These are phyloP conservation scores for Gallinago jamesoni DNA, from an alignment of 2,113 vertebrate species.

Conservation along the genomic window DNA sequence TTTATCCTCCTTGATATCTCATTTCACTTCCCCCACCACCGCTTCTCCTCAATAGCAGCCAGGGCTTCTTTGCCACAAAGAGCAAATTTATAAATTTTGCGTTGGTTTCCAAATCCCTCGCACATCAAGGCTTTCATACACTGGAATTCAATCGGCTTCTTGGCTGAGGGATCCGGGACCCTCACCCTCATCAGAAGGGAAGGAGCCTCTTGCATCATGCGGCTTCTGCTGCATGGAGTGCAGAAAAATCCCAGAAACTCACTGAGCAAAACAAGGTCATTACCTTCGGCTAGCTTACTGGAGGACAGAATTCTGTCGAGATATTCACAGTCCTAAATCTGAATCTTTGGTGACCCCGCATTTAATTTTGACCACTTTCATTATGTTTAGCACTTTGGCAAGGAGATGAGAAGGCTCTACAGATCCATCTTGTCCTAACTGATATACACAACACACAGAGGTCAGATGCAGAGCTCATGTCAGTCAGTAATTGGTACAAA, in stretches of 20 bases:
- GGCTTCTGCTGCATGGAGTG: not conserved
- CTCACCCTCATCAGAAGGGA: not conserved
- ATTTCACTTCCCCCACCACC: not conserved
- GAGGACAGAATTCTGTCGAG: not conserved
- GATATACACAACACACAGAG: not conserved
- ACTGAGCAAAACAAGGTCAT: not conserved
- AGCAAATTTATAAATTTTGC: not conserved
- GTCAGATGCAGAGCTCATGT: not conserved
- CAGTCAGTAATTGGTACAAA: not conserved
- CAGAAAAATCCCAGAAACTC: not conserved
- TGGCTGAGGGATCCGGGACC: not conserved
- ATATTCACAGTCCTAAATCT: not conserved
- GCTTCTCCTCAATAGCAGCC: not conserved
- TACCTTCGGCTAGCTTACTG: not conserved
- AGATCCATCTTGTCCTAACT: not conserved
- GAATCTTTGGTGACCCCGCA: not conserved
- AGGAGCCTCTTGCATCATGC: not conserved
- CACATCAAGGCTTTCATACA: not conserved
- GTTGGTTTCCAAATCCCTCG: not conserved
- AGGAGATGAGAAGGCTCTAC: not conserved
- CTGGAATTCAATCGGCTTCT: not conserved
- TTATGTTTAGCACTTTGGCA: not conserved
- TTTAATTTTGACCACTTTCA: not conserved
- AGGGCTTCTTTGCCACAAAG: not conserved
- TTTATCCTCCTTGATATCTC: not conserved